A percentile compares a stretch with the other conserved stretches of the same genome.
phyloP scores from a whole-genome alignment of 2,113 vertebrate species.

The Oceanites oceanicus region DNA sequence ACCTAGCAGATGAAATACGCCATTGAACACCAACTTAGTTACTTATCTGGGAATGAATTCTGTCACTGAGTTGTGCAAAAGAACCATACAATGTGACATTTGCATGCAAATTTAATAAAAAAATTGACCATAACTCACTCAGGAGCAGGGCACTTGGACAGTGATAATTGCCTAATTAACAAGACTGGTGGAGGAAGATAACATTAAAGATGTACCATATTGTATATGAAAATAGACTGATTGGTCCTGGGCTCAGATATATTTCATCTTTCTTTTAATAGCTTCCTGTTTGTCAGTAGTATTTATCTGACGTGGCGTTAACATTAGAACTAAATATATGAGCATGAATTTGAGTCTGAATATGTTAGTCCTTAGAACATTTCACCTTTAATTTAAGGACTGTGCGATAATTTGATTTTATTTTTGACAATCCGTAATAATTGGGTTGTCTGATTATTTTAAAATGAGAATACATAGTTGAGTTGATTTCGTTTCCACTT shows the following conservation, averaged over 20 bases:
- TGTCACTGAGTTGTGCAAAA: not conserved
- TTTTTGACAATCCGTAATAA: not conserved
- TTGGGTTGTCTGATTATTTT: not conserved
- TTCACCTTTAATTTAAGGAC: not conserved
- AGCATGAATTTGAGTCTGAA: not conserved
- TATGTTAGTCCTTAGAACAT: not conserved
- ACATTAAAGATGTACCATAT: not conserved
- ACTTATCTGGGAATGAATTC: not conserved
- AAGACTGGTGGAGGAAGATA: not conserved
- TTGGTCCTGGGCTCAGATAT: not conserved
- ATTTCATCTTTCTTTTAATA: not conserved
- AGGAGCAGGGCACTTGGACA: not conserved
- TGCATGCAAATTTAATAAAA: not conserved
- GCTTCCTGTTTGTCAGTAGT: not conserved
- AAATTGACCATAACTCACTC: not conserved
- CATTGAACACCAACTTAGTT: not conserved
- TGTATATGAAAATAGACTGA: not conserved
- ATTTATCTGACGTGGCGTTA: not conserved
- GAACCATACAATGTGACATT: not conserved
- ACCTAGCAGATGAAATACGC: not conserved
- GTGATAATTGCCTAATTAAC: slow-evolving; percentile 7
- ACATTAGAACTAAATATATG: not conserved
- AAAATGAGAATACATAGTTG: not conserved
- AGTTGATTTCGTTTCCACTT: not conserved
- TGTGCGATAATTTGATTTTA: not conserved